A percentile compares a stretch with the other conserved stretches of the same genome.
Evolutionary conservation across 2,113 vertebrate species (phyloP).

Genomic region (Philantomba maxwellii): DNA sequence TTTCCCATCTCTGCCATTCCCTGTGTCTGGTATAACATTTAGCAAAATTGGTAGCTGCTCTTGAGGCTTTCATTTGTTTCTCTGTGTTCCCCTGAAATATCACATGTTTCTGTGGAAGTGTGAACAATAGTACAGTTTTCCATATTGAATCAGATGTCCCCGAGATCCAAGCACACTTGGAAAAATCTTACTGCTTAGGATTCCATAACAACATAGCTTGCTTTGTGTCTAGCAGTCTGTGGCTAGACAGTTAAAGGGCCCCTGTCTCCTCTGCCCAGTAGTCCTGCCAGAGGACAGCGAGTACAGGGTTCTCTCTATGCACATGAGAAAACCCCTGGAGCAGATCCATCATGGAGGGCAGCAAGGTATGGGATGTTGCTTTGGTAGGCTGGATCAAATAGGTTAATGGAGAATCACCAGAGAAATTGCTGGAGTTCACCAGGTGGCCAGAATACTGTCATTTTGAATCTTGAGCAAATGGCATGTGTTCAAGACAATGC

Average conservation of each 20-base stretch:
- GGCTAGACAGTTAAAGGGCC: neutral
- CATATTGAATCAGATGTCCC: conserved; percentile 62
- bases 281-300: neutral
- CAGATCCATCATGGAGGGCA: neutral
- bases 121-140: conserved; percentile 61
- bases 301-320: neutral
- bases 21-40: conserved; percentile 47
- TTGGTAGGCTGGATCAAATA: neutral
- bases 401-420: neutral
- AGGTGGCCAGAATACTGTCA: neutral
- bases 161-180: conserved; percentile 37
- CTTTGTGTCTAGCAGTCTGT: neutral
- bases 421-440: neutral
- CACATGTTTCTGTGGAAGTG: conserved; percentile 46
- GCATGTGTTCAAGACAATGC: neutral
- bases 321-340: neutral
- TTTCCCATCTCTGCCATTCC: neutral
- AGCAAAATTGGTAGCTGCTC: conserved; percentile 55
- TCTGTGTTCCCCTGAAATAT: conserved; percentile 40
- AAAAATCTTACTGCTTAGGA: conserved; percentile 40
- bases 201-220: neutral
- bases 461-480: neutral
- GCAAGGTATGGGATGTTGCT: neutral
- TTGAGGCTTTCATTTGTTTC: conserved; percentile 64
- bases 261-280: neutral